These are phyloP conservation scores for Papilio glaucus DNA, from an alignment of 1,140 invertebrate genomes.

Conservation along the genomic window DNA sequence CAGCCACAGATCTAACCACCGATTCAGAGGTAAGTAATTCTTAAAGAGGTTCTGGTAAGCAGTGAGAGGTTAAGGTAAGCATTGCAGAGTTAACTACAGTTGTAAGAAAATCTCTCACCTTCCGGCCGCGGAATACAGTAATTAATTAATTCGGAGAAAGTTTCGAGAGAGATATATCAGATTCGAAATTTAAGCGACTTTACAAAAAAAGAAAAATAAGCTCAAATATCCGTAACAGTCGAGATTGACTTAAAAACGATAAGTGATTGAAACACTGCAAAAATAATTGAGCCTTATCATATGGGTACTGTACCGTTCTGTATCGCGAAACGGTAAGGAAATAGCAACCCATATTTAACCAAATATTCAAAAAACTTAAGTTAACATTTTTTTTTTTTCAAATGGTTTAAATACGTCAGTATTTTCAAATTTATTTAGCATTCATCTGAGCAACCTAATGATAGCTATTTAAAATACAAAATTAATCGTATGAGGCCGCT, in stretches of 20 bases:
- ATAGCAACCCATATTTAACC: not conserved
- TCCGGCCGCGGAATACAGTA: not conserved
- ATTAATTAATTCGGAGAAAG: slow-evolving; percentile 28
- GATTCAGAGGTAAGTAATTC: too few species aligned
- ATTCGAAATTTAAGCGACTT: not conserved
- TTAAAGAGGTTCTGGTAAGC: not conserved
- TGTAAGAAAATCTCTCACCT: not conserved
- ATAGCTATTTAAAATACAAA: too few species aligned
- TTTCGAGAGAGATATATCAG: not conserved
- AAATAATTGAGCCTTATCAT: too few species aligned
- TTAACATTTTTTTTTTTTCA: too few species aligned
- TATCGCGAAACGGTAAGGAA: not conserved
- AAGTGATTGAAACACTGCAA: not conserved
- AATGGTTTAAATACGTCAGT: too few species aligned
- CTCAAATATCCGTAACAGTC: not conserved
- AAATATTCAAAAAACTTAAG: too few species aligned
- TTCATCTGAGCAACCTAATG: too few species aligned
- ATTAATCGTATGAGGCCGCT: too few species aligned
- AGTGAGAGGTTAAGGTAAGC: not conserved
- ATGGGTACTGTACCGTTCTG: too few species aligned
- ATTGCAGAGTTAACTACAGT: not conserved
- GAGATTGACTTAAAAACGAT: not conserved
- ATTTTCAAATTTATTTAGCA: too few species aligned
- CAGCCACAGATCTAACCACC: too few species aligned
- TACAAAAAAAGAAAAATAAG: not conserved